Base-by-base conservation (phyloP, 2,888 invertebrate genomes). In the Cryptocephalus moraei region DNA sequence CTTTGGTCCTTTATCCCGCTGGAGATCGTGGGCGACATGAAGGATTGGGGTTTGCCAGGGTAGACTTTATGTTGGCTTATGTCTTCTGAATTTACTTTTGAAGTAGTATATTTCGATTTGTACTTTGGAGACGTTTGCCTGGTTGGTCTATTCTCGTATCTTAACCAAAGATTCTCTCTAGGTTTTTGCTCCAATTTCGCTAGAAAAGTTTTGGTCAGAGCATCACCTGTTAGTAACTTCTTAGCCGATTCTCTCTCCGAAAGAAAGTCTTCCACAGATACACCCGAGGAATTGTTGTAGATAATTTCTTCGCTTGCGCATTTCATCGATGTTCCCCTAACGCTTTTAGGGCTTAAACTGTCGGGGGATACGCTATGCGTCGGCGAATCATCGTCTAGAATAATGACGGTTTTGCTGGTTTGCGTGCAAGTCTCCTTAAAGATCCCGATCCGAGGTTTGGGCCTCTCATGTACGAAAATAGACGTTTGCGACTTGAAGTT, bases 351-450 rank as follows among this genome's bases (percentile, higher is more conserved):
- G 32, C 62, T 63, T 52, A 68, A 56, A 58, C 68, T 68, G 49
- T 69, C 68, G 2, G 68, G 65, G 10, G 64, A 60, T 44, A 67
- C 59, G 41, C 57, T 47, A 8, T 52, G 60, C 9, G 45, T 52
- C 42, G 61, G 63, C 22, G 22, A 22, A 22, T 11, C 41, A 34
- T 58, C 40, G 46, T 8, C 75, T 44, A 78, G 58, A 56, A 77
- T 70, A 36, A 79, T 63, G 41, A 78, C 74, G 2, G 79, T 79
- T 67, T 75, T 77, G 55, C 78, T 78, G 0, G 79, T 79, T 65
- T 79, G 79, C 8, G 79, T 78, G 50, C 65, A 45, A 43, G 46
- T 52, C 54, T 57, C 53, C 49, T 52, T 50, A 51, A 48, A 49
- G 46, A 58, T 43, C 32, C 55, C 38, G 44, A 52, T 45, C 22